These are phyloP conservation scores for Thomomys bottae DNA, from an alignment of 2,113 vertebrate species.

Conservation along the genomic window DNA sequence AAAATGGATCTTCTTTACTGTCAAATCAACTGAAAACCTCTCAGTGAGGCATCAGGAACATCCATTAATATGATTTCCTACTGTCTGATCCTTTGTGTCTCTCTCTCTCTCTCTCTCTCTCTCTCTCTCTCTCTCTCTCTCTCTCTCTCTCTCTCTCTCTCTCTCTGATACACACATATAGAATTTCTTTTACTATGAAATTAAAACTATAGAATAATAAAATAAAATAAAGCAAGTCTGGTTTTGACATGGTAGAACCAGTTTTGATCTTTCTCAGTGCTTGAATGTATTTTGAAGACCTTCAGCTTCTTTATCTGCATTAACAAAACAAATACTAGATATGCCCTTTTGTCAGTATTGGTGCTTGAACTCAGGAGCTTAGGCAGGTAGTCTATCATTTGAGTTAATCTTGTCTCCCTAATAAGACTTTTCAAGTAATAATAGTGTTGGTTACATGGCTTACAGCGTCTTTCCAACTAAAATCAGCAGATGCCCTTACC, in stretches of 20 bases:
- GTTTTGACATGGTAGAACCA: not conserved
- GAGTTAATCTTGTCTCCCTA: too few species aligned
- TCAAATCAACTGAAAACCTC: constrained; percentile 68
- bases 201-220: not conserved
- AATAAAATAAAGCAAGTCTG: constrained; percentile 29
- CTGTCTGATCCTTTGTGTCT: constrained; percentile 17
- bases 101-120: not conserved
- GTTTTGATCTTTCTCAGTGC: not conserved
- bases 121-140: not conserved
- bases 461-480: not conserved
- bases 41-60: constrained; percentile 25
- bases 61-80: constrained; percentile 44
- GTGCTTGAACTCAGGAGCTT: not conserved
- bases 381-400: not conserved
- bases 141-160: not conserved
- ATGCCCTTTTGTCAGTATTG: too few species aligned
- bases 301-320: constrained; percentile 9
- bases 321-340: not conserved
- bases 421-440: not conserved
- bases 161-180: not conserved
- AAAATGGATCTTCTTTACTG: constrained; percentile 77
- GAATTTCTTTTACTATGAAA: not conserved
- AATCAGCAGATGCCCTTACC: not conserved
- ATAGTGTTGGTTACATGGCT: not conserved
- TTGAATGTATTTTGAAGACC: not conserved